Evolutionary conservation across 2,888 invertebrate species (phyloP).

Genomic region (Caenorhabditis panamensis): DNA sequence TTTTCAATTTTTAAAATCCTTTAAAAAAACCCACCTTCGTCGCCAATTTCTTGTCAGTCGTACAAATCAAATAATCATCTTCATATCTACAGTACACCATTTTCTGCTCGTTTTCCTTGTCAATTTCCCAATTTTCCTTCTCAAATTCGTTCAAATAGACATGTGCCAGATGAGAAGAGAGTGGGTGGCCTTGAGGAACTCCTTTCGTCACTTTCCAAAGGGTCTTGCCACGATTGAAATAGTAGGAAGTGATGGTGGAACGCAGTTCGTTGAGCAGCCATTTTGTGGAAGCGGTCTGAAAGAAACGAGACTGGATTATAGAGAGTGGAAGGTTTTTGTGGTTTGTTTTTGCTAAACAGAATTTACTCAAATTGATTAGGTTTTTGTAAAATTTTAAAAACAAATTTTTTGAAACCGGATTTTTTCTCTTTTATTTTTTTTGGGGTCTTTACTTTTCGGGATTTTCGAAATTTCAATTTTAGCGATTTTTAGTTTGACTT

Average conservation of each 20-base stretch:
- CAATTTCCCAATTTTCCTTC: slow-evolving; percentile 3
- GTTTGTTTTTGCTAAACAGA: too few relatives aligned
- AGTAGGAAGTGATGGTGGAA: slow-evolving; percentile 10
- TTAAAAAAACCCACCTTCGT: too few relatives aligned
- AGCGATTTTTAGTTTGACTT: too few relatives aligned
- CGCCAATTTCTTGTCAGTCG: slow-evolving; percentile 6
- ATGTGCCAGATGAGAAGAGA: slow-evolving; percentile 24
- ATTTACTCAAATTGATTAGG: too few relatives aligned
- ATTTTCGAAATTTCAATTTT: too few relatives aligned
- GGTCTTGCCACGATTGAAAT: slow-evolving; percentile 15
- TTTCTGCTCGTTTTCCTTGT: not conserved
- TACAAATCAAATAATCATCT: slow-evolving; percentile 30
- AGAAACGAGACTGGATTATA: not conserved
- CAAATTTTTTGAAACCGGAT: too few relatives aligned
- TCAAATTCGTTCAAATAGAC: slow-evolving; percentile 28
- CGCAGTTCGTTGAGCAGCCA: slow-evolving; percentile 10
- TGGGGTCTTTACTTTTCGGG: too few relatives aligned
- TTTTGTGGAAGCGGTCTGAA: slow-evolving; percentile 2
- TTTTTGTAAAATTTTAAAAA: too few relatives aligned
- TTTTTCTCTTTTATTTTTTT: too few relatives aligned
- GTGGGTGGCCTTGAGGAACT: slow-evolving; percentile 48
- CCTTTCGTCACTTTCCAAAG: slow-evolving; percentile 20
- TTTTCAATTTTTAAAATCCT: not conserved
- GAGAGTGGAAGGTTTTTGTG: too few relatives aligned
- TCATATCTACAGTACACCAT: slow-evolving; percentile 32